Percentiles rank a stretch among this genome's conserved stretches.
Conservation (phyloP, 2,113 vertebrate genomes). For the Megaceryle maxima region DNA sequence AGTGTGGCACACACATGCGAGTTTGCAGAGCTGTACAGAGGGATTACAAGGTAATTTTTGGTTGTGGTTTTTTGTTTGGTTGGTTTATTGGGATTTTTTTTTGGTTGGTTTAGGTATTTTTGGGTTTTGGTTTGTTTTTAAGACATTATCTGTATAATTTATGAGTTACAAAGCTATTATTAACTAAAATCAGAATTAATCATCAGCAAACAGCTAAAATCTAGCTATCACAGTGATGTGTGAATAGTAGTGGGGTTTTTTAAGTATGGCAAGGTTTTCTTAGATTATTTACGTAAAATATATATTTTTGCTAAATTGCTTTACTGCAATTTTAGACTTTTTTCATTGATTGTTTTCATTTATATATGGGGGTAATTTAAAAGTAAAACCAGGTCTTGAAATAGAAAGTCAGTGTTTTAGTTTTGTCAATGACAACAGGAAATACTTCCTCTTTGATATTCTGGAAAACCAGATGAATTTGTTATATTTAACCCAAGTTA, state of each 20-base stretch:
- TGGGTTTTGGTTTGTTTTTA: too few relatives aligned
- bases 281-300: background rate
- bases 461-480: background rate
- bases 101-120: too few relatives aligned
- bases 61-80: too few relatives aligned
- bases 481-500: background rate
- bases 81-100: too few relatives aligned
- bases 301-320: background rate
- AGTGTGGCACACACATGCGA: fast-evolving
- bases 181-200: background rate
- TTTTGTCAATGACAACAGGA: background rate
- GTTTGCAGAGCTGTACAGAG: background rate
- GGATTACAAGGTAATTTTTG: too few relatives aligned
- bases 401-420: background rate
- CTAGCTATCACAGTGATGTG: background rate
- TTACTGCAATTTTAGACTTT: background rate
- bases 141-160: too few relatives aligned
- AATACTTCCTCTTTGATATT: background rate
- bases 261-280: background rate
- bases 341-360: background rate
- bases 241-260: background rate
- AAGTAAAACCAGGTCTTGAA: background rate
- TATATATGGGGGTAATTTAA: background rate
- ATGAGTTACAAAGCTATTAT: background rate
- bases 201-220: background rate